A percentile compares a stretch with the other conserved stretches of the same genome.
These are phyloP conservation scores for Xanthia icteritia DNA, from an alignment of 2,888 invertebrate species.

Conservation along the genomic window DNA sequence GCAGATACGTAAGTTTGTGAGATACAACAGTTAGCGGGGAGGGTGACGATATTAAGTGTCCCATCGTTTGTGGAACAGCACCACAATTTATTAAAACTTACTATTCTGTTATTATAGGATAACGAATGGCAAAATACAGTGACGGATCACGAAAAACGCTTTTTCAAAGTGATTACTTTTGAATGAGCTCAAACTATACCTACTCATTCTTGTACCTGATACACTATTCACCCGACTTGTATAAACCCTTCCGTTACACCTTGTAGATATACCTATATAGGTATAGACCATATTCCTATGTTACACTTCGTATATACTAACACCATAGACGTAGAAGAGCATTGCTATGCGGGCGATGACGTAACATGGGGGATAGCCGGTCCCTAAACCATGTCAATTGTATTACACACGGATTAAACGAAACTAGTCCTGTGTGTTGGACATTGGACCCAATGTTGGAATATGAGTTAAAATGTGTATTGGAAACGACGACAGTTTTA, in stretches of 20 bases:
- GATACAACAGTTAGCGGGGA: no score
- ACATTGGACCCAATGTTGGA: slow-evolving; percentile 19
- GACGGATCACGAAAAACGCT: not conserved
- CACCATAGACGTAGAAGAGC: not conserved
- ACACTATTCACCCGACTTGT: not conserved
- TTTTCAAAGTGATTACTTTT: not conserved
- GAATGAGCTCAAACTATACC: not conserved
- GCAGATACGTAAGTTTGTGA: no score
- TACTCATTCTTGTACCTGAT: no score
- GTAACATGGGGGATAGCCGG: slow-evolving; percentile 47
- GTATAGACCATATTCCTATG: slow-evolving; percentile 3
- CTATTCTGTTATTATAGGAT: no score
- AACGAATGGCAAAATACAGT: not conserved
- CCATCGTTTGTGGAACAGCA: no score
- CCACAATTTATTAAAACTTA: no score
- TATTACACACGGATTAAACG: slow-evolving; percentile 25
- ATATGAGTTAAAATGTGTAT: not conserved
- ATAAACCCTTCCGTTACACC: not conserved
- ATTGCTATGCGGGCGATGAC: slow-evolving; percentile 54
- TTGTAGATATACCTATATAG: not conserved
- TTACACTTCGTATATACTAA: not conserved
- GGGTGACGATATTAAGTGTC: no score
- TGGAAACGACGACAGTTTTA: not conserved
- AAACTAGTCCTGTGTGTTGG: not conserved
- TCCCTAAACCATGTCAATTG: slow-evolving; percentile 38